Base-by-base conservation (phyloP, 2,888 invertebrate genomes). In the Epistrophe grossulariae region DNA sequence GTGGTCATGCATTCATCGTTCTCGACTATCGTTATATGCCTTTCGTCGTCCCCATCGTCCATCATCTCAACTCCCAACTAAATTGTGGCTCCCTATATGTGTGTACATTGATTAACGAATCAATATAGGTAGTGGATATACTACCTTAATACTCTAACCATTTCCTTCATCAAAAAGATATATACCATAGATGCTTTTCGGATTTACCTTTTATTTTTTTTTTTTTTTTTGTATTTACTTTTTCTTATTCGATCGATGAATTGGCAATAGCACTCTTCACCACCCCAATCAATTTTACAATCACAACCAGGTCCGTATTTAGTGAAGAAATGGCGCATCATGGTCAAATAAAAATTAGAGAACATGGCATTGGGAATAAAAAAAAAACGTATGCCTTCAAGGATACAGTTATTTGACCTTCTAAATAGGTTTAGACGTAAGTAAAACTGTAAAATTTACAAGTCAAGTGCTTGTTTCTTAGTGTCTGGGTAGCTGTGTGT, bases 101-200 rank as follows among this genome's bases (percentile, higher is more conserved):
- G 85, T 81, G 82, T 79, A 82, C 82, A 87, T 76, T 87, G 85
- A 87, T 82, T 87, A 87, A 87, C 78, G 82, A 87, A 87, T 87
- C 78, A 87, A 85, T 82, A 73, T 52, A 60, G 35, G 55, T 35
- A 78, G 40, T 55, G 24, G n/a, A 24, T 35, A 50, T 43, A 60
- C 55, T 19, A 35, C 28, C 64, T 77, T 13, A 43, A 71, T 64
- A 66, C 35, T 35, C 68, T 76, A 50, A 35, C 62, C 66, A 70
- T 79, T 50, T 77, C 52, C 48, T 19, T 71, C 71, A 72, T 68
- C 62, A 70, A 50, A 70, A 50, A 64, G 50, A 79, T 45, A 59
- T 45, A 59, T 62, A 35, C 19, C 19, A 9, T 48, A 78, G 64
- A 73, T 73, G 28, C 66, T 68, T 66, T 80, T 80, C 72, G 60